Percentiles rank a stretch among this genome's conserved stretches.
These are phyloP conservation scores for Romanogobio albipinnatus DNA, from an alignment of 2,113 vertebrate genomes.

Conservation along the genomic window DNA sequence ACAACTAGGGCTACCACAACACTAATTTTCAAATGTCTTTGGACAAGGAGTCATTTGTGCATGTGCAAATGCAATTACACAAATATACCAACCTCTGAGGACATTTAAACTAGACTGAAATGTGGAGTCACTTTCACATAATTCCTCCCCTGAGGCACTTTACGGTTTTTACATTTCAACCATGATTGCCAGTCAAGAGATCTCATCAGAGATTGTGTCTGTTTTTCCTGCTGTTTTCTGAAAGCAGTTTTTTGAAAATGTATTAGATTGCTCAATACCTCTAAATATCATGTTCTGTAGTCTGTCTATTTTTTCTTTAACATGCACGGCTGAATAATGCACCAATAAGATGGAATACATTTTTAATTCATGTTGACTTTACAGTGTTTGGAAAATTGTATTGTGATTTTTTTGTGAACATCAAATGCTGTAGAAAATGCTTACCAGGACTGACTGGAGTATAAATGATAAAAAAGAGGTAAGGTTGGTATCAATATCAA, in stretches of 20 bases:
- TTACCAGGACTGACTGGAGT: background rate
- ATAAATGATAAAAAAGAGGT: background rate
- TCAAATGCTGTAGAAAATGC: background rate
- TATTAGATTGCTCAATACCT: background rate
- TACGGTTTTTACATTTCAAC: background rate
- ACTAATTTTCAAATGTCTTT: background rate
- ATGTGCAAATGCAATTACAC: slow-evolving; percentile 17
- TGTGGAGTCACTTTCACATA: slow-evolving; percentile 31
- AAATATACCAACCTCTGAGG: slow-evolving; percentile 14
- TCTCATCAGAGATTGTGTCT: background rate
- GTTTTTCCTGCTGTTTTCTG: background rate
- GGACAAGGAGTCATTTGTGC: slow-evolving; percentile 1
- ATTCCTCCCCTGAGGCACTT: slow-evolving; percentile 24
- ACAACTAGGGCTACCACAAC: background rate
- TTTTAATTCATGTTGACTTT: background rate
- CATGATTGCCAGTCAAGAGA: background rate
- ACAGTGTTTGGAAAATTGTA: no score
- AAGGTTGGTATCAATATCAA: background rate
- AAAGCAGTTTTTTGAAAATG: no score
- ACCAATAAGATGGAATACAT: background rate
- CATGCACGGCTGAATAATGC: background rate
- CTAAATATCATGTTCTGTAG: background rate
- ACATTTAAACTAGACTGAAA: slow-evolving; percentile 26
- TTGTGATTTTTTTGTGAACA: background rate
- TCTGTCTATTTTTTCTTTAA: background rate